Percentiles rank a stretch among this genome's conserved stretches.
These are phyloP conservation scores for Tychaedon coryphoeus DNA, from an alignment of 2,113 vertebrate species.

Conservation along the genomic window DNA sequence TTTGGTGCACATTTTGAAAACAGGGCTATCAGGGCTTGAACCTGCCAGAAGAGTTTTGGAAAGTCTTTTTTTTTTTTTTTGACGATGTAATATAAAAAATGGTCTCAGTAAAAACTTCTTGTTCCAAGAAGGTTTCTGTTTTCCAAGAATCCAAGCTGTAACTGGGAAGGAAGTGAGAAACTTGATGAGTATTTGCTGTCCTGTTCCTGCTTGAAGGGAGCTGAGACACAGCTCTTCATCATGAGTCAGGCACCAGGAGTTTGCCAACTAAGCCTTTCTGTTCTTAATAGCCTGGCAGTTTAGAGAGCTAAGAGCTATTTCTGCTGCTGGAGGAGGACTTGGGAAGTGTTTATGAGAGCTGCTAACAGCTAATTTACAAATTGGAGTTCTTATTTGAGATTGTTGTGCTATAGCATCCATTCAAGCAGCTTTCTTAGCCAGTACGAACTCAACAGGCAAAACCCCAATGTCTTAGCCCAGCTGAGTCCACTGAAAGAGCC, in stretches of 20 bases:
- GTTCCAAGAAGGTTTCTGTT: background rate
- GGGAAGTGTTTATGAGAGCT: slow-evolving; percentile 5
- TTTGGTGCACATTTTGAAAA: background rate
- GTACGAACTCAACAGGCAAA: background rate
- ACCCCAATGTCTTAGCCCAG: background rate
- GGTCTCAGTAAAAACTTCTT: background rate
- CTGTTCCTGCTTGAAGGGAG: background rate
- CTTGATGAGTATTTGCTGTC: background rate
- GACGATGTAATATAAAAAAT: background rate
- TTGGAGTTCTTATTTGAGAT: background rate
- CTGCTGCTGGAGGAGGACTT: background rate
- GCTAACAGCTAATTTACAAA: slow-evolving; percentile 8
- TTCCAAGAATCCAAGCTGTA: background rate
- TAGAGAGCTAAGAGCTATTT: background rate
- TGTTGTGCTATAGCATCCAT: background rate
- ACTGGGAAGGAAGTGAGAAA: background rate
- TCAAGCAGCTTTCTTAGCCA: background rate
- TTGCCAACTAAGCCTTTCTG: slow-evolving; percentile 1
- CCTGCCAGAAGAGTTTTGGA: background rate
- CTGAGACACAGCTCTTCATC: background rate
- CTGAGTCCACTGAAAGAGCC: background rate
- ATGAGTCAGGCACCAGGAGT: background rate
- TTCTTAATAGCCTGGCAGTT: background rate
- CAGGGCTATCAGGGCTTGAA: background rate
- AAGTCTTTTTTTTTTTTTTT: background rate